A percentile compares a stretch with the other conserved stretches of the same genome.
phyloP scores from a whole-genome alignment of 2,113 vertebrate genomes.

The Natator depressus region DNA sequence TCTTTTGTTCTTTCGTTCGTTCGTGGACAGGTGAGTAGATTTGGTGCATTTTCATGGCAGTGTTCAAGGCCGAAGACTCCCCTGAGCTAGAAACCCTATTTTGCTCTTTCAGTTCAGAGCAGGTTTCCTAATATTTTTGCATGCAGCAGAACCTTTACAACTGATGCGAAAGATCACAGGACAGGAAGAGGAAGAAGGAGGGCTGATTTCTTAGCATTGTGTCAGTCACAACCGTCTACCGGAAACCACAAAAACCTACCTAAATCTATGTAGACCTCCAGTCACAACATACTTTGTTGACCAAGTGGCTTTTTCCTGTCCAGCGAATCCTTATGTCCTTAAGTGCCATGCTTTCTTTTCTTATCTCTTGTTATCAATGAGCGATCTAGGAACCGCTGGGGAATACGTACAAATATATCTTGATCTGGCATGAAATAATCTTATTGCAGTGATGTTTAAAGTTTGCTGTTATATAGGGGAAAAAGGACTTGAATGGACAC shows the following conservation, averaged over 20 bases:
- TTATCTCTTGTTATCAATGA: background rate
- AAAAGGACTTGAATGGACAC: background rate
- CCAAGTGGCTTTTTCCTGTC: constrained; percentile 50
- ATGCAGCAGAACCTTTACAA: background rate
- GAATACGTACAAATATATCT: rapidly evolving
- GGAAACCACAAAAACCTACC: constrained; percentile 73
- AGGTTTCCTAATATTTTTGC: background rate
- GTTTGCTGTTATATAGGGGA: background rate
- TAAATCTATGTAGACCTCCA: constrained; percentile 25
- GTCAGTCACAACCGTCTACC: constrained; percentile 71
- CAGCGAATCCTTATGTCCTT: background rate
- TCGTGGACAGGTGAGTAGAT: background rate
- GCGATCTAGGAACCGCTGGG: background rate
- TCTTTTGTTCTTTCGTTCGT: background rate
- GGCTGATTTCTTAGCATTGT: constrained; percentile 28
- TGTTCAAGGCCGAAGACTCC: background rate
- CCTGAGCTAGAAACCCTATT: background rate
- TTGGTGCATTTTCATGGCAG: background rate
- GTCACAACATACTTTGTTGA: constrained; percentile 56
- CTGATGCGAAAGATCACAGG: constrained; percentile 41
- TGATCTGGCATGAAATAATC: background rate
- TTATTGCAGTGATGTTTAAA: background rate
- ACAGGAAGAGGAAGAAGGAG: constrained; percentile 69
- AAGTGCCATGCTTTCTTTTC: background rate
- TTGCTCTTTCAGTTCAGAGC: background rate